Evolutionary conservation across 2,797 vertebrate species (phyloP), one percentile per base, ranked within the genome.

Genomic region (Semotilus atromaculatus): DNA sequence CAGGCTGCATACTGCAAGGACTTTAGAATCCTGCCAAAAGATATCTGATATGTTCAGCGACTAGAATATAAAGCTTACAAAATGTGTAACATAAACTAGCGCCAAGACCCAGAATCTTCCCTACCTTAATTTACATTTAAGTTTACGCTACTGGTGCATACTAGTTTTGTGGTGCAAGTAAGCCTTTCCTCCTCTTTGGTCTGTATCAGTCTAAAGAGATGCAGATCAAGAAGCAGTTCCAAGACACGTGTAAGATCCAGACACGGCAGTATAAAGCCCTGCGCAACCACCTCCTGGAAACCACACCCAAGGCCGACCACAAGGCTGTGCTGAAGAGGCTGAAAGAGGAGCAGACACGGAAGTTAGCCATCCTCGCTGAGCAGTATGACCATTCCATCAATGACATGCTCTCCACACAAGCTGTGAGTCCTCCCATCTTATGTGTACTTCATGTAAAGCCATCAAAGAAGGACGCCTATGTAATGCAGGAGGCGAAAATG

Each of bases 381-480:
- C 98, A 99, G 93, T 99, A 99, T 85, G 98, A 99, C 94, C 98
- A 99, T 94, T 98, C 97, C 94, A 99, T 99, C 95, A 99, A 98
- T 78, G 98, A 99, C 92, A 99, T 99, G 98, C 97, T 99, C 85
- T 99, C 98, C 86, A 99, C 98, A 18, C 98, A 99, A 94, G 98
- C 98, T 55, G 98, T 99, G 92, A 97, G 97, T 93, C 18, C 45
- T 58, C 31, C 53, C 31, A 16, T 38, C 21, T 58, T 5, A 14
- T 8, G 31, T 55, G 19, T n/a, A 21, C 19, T 79, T 62, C 16
- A 19, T 55, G 4, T 48, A 7, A 62, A 21, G 34, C 34, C 4
- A 4, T 60, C 53, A 1, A 67, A 31, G 40, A 67, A 40, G 13
- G 43, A 45, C 1, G 13, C 3, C n/a, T 73, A 3, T 21, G 29